phyloP scores from a whole-genome alignment of 2,113 vertebrate genomes.

The Psilopsiagon aurifrons region DNA sequence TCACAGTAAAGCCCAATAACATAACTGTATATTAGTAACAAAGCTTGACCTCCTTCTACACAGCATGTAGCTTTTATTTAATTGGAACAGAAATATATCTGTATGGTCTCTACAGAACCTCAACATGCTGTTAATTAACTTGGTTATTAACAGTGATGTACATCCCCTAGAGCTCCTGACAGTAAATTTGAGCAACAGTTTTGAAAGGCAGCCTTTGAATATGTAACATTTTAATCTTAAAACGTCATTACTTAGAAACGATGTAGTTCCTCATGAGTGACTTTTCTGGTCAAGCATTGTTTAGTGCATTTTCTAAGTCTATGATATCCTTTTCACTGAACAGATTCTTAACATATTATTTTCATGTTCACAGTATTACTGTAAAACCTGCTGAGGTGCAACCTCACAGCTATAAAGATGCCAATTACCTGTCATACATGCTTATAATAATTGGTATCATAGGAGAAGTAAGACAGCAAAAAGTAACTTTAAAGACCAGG shows the following conservation, averaged over 20 bases:
- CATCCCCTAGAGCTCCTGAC: not conserved
- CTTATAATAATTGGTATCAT: slow-evolving; percentile 71
- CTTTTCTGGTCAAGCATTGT: slow-evolving; percentile 1
- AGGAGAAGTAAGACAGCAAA: slow-evolving; percentile 67
- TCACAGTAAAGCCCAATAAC: not conserved
- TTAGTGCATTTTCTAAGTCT: not conserved
- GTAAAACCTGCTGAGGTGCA: slow-evolving; percentile 73
- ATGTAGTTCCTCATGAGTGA: not conserved
- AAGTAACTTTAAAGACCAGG: slow-evolving; percentile 56
- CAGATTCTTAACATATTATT: slow-evolving; percentile 1
- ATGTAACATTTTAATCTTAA: not conserved
- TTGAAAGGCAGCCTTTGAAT: not conserved
- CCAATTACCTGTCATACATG: slow-evolving; percentile 53
- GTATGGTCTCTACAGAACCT: not conserved
- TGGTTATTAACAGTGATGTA: not conserved
- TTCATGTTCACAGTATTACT: slow-evolving; percentile 40
- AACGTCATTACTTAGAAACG: slow-evolving; percentile 6
- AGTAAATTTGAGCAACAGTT: not conserved
- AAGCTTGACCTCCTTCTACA: not conserved
- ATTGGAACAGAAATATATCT: not conserved
- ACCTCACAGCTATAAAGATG: slow-evolving; percentile 58
- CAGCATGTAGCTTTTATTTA: not conserved
- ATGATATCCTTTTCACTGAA: not conserved
- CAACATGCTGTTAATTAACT: slow-evolving; percentile 17
- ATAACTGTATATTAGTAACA: not conserved